phyloP scores from a whole-genome alignment of 1,140 invertebrate genomes.

The Helicorthomorpha holstii region DNA sequence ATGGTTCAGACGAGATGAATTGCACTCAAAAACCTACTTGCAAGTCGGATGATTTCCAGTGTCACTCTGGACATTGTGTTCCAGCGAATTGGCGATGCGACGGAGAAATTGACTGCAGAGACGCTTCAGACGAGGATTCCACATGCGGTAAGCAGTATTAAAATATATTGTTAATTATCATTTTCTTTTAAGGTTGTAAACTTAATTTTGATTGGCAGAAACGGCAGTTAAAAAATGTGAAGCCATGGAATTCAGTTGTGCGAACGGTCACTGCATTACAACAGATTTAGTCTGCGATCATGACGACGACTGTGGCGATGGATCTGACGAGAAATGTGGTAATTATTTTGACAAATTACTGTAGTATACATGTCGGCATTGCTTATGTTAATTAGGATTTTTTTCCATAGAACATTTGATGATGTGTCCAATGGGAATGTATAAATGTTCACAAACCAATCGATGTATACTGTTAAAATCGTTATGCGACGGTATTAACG shows the following conservation, averaged over 20 bases:
- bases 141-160: neutral
- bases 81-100: slow-evolving; percentile 54
- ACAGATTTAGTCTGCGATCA: slow-evolving; percentile 35
- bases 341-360: neutral
- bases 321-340: slow-evolving; percentile 28
- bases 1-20: slow-evolving; percentile 13
- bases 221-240: neutral
- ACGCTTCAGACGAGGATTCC: slow-evolving; percentile 15
- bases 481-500: slow-evolving; percentile 20
- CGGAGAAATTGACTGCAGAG: slow-evolving; percentile 34
- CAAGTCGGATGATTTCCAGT: slow-evolving; percentile 33
- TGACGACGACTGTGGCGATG: slow-evolving; percentile 32
- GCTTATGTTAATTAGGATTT: neutral
- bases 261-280: slow-evolving; percentile 46
- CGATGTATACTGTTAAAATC: slow-evolving; percentile 14
- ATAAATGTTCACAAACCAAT: slow-evolving; percentile 15
- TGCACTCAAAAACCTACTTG: slow-evolving; percentile 22
- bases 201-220: too few species aligned
- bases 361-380: neutral
- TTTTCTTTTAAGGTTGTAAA: too few species aligned
- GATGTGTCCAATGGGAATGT: slow-evolving; percentile 10
- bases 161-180: neutral
- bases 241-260: slow-evolving; percentile 22
- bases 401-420: neutral
- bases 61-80: slow-evolving; percentile 49